Conservation (phyloP, 2,888 invertebrate species). For the Mythimna pallens region DNA sequence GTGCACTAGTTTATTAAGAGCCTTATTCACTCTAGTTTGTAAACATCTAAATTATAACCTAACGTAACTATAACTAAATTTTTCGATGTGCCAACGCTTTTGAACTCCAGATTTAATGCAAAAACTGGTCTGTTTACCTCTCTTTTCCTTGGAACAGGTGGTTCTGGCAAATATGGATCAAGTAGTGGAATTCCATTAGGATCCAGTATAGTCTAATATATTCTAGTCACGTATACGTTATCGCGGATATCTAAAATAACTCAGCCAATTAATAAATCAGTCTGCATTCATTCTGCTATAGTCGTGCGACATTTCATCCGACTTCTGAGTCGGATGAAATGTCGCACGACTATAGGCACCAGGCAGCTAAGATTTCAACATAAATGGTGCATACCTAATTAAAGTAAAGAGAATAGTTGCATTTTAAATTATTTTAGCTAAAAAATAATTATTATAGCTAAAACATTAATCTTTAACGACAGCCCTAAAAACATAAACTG, state of each 20-base stretch:
- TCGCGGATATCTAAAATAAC: constrained; percentile 5
- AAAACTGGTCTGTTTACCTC: background rate
- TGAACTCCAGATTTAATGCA: no score
- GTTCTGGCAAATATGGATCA: no score
- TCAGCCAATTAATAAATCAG: constrained; percentile 9
- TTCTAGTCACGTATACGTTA: background rate
- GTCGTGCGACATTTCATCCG: background rate
- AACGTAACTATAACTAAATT: background rate
- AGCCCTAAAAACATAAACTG: no score
- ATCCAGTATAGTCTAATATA: background rate
- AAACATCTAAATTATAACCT: no score
- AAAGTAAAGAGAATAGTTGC: background rate
- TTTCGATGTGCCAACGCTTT: no score
- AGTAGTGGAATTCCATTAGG: no score
- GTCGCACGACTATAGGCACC: background rate
- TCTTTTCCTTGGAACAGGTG: background rate
- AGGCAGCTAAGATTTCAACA: background rate
- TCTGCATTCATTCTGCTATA: background rate
- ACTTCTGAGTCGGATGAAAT: no score
- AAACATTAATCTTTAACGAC: no score
- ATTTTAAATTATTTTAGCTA: background rate
- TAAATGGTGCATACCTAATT: background rate
- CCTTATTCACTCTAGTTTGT: no score
- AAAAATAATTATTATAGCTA: no score
- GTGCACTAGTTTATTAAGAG: no score